Conservation (phyloP, 2,888 invertebrate genomes). For the Hirudinaria manillensis region DNA sequence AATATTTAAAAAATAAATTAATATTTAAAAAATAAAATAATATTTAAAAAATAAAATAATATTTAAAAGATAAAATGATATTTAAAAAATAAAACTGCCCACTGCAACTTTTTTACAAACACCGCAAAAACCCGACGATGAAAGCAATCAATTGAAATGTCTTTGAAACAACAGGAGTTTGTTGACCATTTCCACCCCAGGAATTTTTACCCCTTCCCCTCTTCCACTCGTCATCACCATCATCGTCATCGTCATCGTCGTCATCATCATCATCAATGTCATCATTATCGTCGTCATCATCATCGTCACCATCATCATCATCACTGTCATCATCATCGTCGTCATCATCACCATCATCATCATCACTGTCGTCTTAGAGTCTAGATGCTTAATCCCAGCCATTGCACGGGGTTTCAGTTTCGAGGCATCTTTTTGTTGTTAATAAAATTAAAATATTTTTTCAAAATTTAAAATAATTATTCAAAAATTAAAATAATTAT, state of each 20-base stretch:
- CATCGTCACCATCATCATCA: constrained; percentile 7
- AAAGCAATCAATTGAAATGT: not conserved
- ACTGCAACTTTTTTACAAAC: not conserved
- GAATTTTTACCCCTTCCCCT: not conserved
- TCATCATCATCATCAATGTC: not conserved
- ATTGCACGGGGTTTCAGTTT: too few relatives aligned
- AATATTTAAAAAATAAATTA: too few relatives aligned
- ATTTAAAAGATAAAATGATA: too few relatives aligned
- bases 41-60: too few relatives aligned
- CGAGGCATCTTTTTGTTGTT: too few relatives aligned
- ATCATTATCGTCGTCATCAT: not conserved
- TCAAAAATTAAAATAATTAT: too few relatives aligned
- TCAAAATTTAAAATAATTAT: too few relatives aligned
- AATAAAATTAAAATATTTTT: too few relatives aligned
- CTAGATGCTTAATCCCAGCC: too few relatives aligned
- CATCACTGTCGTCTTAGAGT: not conserved
- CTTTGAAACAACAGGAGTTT: not conserved
- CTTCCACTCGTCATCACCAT: not conserved
- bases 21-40: too few relatives aligned
- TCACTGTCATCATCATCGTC: constrained; percentile 4
- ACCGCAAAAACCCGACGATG: not conserved
- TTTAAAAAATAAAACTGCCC: too few relatives aligned
- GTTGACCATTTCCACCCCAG: not conserved
- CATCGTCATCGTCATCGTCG: not conserved
- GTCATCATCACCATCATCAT: not conserved